These are phyloP conservation scores for Hydrochoerus hydrochaeris DNA, from an alignment of 2,113 vertebrate genomes.

Conservation along the genomic window DNA sequence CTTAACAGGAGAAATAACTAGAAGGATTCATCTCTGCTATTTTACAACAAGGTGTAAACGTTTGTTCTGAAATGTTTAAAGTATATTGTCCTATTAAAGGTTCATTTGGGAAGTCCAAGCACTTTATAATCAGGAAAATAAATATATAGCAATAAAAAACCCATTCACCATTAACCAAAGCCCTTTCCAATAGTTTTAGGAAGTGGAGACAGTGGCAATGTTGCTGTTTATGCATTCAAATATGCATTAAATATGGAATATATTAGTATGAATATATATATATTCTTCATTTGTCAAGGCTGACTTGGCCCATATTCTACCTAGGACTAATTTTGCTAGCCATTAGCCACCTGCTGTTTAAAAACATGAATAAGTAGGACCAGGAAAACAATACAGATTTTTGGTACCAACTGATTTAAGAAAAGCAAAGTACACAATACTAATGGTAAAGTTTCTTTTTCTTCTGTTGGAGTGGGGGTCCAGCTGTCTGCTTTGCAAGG, in stretches of 20 bases:
- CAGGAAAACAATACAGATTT: not conserved
- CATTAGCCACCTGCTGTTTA: not conserved
- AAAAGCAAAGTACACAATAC: not conserved
- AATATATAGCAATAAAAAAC: not conserved
- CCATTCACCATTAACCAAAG: not conserved
- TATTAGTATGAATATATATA: not conserved
- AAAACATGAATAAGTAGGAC: not conserved
- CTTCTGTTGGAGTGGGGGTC: not conserved
- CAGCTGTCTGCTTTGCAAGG: not conserved
- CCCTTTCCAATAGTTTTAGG: not conserved
- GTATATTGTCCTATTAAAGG: not conserved
- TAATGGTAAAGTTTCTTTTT: not conserved
- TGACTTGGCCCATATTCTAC: not conserved
- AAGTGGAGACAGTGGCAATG: not conserved
- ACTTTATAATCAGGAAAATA: not conserved
- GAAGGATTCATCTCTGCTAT: not conserved
- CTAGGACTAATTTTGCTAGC: not conserved
- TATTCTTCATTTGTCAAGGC: not conserved
- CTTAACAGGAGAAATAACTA: not conserved
- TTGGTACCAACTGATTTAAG: not conserved
- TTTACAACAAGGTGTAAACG: not conserved
- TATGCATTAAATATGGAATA: not conserved
- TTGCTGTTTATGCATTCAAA: not conserved
- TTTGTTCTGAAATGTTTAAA: not conserved
- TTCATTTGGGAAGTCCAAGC: not conserved